Evolutionary conservation across 1,140 invertebrate genomes (phyloP), one percentile per base, ranked within the genome.

Genomic region (Diuraphis noxia): DNA sequence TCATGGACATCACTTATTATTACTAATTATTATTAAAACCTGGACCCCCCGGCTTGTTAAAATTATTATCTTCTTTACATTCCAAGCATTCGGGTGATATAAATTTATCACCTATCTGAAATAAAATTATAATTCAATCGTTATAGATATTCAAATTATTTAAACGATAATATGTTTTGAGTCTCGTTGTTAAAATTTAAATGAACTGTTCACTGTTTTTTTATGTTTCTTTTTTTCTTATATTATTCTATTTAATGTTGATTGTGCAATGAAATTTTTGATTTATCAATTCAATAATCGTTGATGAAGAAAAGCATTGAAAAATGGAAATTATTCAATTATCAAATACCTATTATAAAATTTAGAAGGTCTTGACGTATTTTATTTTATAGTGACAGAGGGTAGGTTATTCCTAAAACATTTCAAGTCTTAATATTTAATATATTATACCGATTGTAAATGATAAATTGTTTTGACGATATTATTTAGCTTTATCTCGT

Each of bases 11-110:
- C 19, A 77, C 72, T 91, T 79, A 81, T 91, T 79, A 81, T 82
- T 91, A 91, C 77, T 91, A 82, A 91, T 91, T 91, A 52, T 91
- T 91, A 91, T 91, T 91, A 81, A 82, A 91, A 91, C 89, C 77
- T 52, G 77, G 72, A 79, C 89, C 77, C 36, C 89, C 89, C 46
- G 89, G n/a, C 5, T 36, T 19, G 38, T 91, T 49, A 25, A 89
- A 79, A 91, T 81, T 81, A 49, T 91, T 82, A 30, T 86, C 10
- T 30, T 43, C 41, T 7, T 86, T 52, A 38, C 40, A 86, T 49
- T 86, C 46, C 85, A 36, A 36, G 1, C 34, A 34, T 49, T 86
- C 43, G 23, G 23, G 21, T 7, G 85, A 86, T 38, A 52, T 85
- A 21, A 6, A 85, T 85, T 41, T 86, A 86, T 86, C 21, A 52